phyloP scores from a whole-genome alignment of 2,113 vertebrate genomes.

The Cettia cetti region DNA sequence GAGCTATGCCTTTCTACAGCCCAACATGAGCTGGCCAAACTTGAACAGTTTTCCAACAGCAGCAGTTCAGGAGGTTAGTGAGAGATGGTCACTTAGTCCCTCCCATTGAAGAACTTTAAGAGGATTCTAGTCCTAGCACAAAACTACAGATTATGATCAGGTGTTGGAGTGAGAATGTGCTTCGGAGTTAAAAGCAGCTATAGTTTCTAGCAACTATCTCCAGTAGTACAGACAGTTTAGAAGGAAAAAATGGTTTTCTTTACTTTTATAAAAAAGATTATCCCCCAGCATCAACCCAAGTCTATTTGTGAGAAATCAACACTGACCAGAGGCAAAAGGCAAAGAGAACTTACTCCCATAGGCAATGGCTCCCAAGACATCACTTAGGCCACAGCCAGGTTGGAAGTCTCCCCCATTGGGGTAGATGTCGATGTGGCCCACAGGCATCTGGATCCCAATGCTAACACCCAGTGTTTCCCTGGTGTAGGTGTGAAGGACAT shows the following conservation, averaged over 20 bases:
- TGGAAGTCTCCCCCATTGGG: conserved; percentile 94
- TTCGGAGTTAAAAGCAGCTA: neutral
- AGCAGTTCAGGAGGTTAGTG: neutral
- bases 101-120: neutral
- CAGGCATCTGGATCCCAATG: conserved; percentile 93
- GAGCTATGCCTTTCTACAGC: neutral
- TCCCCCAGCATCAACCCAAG: neutral
- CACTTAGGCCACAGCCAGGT: conserved; percentile 85
- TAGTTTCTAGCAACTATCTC: neutral
- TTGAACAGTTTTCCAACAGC: neutral
- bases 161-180: neutral
- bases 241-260: neutral
- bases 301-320: neutral
- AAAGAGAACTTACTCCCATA: conserved; percentile 83
- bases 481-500: conserved; percentile 94
- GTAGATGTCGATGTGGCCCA: conserved; percentile 94
- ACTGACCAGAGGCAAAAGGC: neutral
- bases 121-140: neutral
- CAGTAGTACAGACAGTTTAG: neutral
- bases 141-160: neutral
- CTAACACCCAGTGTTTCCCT: conserved; percentile 88
- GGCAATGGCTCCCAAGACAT: conserved; percentile 80
- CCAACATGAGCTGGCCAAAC: neutral
- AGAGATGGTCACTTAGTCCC: neutral
- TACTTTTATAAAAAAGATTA: neutral